phyloP scores from a whole-genome alignment of 2,113 vertebrate genomes.

The Eulemur rufifrons region DNA sequence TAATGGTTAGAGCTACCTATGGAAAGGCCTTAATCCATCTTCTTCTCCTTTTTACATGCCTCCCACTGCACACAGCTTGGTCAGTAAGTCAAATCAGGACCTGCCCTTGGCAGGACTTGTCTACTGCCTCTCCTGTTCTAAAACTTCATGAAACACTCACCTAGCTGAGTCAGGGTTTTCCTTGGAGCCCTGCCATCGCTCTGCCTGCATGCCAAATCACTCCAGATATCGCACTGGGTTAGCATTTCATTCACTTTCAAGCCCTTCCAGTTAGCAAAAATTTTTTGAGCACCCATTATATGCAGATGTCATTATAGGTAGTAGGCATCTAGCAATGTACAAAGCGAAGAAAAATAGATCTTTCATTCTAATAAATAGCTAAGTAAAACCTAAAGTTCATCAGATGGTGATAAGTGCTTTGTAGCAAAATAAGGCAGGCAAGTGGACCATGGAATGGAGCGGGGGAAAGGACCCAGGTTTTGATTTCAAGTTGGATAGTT shows the following conservation, averaged over 20 bases:
- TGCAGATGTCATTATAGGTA: background rate
- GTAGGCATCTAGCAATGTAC: background rate
- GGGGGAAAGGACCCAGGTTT: background rate
- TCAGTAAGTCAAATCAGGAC: background rate
- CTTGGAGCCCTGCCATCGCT: background rate
- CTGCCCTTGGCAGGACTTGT: background rate
- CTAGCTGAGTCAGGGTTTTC: background rate
- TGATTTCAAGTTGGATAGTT: background rate
- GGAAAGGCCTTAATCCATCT: background rate
- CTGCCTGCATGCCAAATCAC: background rate
- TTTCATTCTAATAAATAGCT: background rate
- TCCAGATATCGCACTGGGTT: background rate
- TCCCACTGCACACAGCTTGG: background rate
- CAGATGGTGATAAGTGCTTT: background rate
- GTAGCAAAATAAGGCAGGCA: background rate
- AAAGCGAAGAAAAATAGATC: background rate
- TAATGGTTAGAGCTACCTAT: background rate
- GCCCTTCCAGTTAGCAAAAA: background rate
- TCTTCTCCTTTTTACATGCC: background rate
- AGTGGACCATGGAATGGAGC: background rate
- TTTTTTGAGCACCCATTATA: background rate
- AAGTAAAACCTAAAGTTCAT: background rate
- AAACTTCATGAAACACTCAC: background rate
- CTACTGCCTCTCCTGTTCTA: background rate
- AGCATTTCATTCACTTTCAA: background rate